Base-by-base conservation (phyloP, 2,888 invertebrate genomes). In the Agrilus biguttatus region DNA sequence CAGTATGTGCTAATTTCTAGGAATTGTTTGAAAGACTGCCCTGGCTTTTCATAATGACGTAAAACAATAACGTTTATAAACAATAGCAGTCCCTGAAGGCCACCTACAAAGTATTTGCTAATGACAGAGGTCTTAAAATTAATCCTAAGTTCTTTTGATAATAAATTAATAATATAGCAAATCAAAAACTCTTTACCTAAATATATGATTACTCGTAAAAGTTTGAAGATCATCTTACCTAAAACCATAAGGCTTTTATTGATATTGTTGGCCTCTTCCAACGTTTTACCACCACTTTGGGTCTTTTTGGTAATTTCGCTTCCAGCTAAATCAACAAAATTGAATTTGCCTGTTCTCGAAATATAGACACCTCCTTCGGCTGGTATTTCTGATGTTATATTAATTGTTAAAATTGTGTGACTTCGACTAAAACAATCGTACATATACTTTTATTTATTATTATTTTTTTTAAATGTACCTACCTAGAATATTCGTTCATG, bases 251-350 rank as follows among this genome's bases (percentile, higher is more conserved):
- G 73, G 59, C 92, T 93, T 62, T 91, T 88, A 62, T 95, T 95
- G 51, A 95, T 95, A 64, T 93, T 95, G 60, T 95, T 95, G 0
- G 93, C 92, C 61, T 95, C 95, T 58, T 89, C 87, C 49, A 92
- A 65, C 0, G 88, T 90, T 65, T 83, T 89, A 40, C 85, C 91
- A 55, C 82, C 85, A 61, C 84, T 88, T 53, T 81, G 78, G 0
- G 88, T 93, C 62, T 84, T 85, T 61, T 91, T 93, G 5, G 92
- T 91, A 78, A 93, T 88, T 68, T 95, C 93, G 57, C 91, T 92
- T n/a, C 95, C 93, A 1, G 95, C 95, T 46, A 95, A 70, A 66
- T 95, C 95, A 7, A 95, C 93, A 63, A 95, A 92, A 69, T 92
- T 91, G 43, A 95, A 82, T 69, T 95, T 95, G 21, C 95, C 95